A percentile compares a stretch with the other conserved stretches of the same genome.
Evolutionary conservation across 2,797 vertebrate genomes (phyloP).

Genomic region (Podarcis siculus): DNA sequence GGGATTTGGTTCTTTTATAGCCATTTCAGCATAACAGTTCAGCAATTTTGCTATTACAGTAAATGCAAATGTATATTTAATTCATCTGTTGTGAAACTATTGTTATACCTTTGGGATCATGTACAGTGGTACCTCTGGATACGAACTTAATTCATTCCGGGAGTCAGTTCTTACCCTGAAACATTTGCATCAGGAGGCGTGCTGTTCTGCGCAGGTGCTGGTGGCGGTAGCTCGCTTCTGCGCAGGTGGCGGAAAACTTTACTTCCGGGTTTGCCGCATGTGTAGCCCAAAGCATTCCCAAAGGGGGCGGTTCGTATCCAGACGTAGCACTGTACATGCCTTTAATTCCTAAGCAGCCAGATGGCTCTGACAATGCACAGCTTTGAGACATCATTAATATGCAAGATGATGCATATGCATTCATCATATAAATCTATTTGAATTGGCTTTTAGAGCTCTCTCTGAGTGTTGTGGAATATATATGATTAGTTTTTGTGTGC

Average conservation of each 20-base stretch:
- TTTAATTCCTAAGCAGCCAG: slow-evolving; percentile 13
- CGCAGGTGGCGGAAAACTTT: too few species aligned
- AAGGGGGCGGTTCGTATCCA: too few species aligned
- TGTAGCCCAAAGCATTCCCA: too few species aligned
- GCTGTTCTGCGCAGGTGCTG: too few species aligned
- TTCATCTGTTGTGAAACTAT: background rate
- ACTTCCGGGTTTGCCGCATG: too few species aligned
- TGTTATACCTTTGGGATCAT: background rate
- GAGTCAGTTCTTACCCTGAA: too few species aligned
- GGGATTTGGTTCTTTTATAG: background rate
- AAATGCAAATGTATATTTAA: background rate
- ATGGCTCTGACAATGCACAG: background rate
- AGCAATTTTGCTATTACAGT: background rate
- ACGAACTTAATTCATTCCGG: too few species aligned
- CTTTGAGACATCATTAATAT: background rate
- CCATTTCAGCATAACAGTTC: background rate
- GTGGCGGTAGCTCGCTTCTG: too few species aligned
- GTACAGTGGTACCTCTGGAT: background rate
- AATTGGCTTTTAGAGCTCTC: background rate
- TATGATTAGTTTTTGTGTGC: background rate
- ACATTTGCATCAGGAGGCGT: too few species aligned
- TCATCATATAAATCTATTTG: background rate
- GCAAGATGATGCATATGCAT: background rate
- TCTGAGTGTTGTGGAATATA: background rate
- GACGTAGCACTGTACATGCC: background rate